Conservation (phyloP, 2,797 vertebrate species). For the Xiphophorus birchmanni region DNA sequence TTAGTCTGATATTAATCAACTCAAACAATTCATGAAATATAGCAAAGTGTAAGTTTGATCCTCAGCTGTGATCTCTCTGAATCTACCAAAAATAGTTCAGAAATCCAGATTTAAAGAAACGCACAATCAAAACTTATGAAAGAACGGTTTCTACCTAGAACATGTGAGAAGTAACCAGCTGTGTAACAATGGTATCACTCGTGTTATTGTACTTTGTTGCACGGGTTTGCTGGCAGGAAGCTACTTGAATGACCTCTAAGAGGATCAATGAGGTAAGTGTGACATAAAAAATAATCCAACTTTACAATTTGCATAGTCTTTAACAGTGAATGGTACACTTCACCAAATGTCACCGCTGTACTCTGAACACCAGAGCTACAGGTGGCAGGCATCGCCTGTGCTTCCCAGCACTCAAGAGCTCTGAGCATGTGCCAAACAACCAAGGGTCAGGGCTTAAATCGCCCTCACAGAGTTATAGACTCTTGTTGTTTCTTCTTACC, state of each 20-base stretch:
- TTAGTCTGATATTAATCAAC: not conserved
- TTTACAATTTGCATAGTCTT: conserved; percentile 78
- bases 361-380: conserved; percentile 63
- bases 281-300: conserved; percentile 76
- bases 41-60: not conserved
- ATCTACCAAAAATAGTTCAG: conserved; percentile 11
- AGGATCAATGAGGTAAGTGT: conserved; percentile 74
- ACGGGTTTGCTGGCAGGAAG: conserved; percentile 63
- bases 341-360: conserved; percentile 72
- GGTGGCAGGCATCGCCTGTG: conserved; percentile 42
- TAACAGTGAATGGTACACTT: conserved; percentile 74
- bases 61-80: not conserved
- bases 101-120: conserved; percentile 10
- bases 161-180: conserved; percentile 30
- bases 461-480: conserved; percentile 43
- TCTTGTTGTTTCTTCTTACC: conserved; percentile 36
- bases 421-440: conserved; percentile 62
- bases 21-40: not conserved
- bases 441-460: conserved; percentile 63
- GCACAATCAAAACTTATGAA: conserved; percentile 18
- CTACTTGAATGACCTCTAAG: conserved; percentile 62
- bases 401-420: conserved; percentile 61
- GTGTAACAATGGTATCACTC: conserved; percentile 68
- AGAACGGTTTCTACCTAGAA: conserved; percentile 41
- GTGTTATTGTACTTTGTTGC: conserved; percentile 64